Base-by-base conservation (phyloP, 2,113 vertebrate genomes). In the Centrocercus urophasianus region DNA sequence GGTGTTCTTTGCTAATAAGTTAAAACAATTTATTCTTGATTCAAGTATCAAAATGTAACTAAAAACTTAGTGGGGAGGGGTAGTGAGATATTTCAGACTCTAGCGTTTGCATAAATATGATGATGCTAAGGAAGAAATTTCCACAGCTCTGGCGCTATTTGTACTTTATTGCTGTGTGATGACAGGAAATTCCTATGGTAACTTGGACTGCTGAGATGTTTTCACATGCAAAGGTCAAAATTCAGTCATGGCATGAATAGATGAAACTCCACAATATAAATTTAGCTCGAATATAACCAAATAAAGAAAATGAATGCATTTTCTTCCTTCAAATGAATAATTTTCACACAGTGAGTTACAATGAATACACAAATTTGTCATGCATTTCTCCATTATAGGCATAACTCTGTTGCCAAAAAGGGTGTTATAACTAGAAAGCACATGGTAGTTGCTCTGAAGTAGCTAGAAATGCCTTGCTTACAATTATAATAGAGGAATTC, bases 211-310 rank as follows among this genome's bases (percentile, higher is more conserved):
- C 30, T 83, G 61, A 70, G 47, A 12, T 70, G 16, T 89, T 93
- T 94, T 79, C 70, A 75, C 48, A 66, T 72, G 30, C 73, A 90
- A 93, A 93, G 73, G 70, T 89, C 61, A 93, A 72, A 90, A 95
- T 75, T 79, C 40, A 85, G 77, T 86, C 65, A 83, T 47, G 40
- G 17, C 11, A 74, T 67, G 83, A 92, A 83, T 8, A 89, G 42
- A 83, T 67, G 61, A 83, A 95, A 43, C 16, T 88, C 87, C 65
- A 73, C 38, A 61, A 66, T 59, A 13, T 59, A 88, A 80, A 91
- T 80, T 70, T 83, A 63, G 38, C 87, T 61, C 69, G 16, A 73
- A 77, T 88, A 83, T 63, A 83, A 94, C 2, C 0, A 1, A 89
- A 93, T 91, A 61, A 93, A 91, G 74, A 69, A 93, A 93, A 75